Percentiles rank a stretch among this genome's conserved stretches.
These are phyloP conservation scores for Anodontia alba DNA, from an alignment of 2,888 invertebrate species.

Conservation along the genomic window DNA sequence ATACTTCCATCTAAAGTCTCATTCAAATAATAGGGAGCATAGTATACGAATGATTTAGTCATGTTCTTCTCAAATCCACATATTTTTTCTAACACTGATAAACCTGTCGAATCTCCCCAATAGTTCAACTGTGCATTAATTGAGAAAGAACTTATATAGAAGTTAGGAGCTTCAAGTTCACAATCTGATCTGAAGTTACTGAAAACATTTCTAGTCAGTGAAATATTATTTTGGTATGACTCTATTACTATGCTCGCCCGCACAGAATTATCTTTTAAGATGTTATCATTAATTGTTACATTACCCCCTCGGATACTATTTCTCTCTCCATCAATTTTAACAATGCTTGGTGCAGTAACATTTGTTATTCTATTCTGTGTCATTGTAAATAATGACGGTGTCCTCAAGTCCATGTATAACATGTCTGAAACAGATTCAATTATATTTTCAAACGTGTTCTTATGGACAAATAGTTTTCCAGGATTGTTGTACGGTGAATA, in stretches of 20 bases:
- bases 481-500: background rate
- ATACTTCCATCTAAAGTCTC: background rate
- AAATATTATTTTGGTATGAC: background rate
- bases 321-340: background rate
- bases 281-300: conserved; percentile 2
- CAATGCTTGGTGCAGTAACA: background rate
- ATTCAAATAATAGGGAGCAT: conserved; percentile 36
- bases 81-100: conserved; percentile 20
- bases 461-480: background rate
- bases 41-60: conserved; percentile 22
- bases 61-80: conserved; percentile 53
- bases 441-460: conserved; percentile 18
- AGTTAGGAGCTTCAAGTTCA: conserved; percentile 4
- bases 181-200: conserved; percentile 5
- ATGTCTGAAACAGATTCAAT: background rate
- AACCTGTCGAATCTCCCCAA: conserved; percentile 16
- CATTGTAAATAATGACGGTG: background rate
- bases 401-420: background rate
- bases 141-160: background rate
- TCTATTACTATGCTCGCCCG: background rate
- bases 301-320: background rate
- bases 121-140: conserved; percentile 30
- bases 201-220: conserved; percentile 3
- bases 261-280: background rate
- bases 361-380: background rate